Percentiles rank a stretch among this genome's conserved stretches.
These are phyloP conservation scores for Periphyllus acericola DNA, from an alignment of 2,888 invertebrate species.

Conservation along the genomic window DNA sequence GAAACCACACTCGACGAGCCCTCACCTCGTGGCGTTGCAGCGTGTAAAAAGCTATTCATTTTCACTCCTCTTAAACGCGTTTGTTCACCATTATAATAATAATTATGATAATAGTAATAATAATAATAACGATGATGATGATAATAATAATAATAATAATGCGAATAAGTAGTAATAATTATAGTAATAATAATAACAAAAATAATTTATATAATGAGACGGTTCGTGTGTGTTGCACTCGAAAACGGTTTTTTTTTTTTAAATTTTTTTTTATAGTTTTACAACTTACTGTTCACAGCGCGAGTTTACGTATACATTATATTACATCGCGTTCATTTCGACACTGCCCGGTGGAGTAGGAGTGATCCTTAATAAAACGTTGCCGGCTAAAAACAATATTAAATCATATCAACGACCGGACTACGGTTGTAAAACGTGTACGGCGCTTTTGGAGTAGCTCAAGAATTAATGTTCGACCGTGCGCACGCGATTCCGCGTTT, in stretches of 20 bases:
- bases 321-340: background rate
- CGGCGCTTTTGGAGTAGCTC: background rate
- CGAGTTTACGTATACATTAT: background rate
- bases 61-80: too few relatives aligned
- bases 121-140: too few relatives aligned
- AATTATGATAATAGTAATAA: too few relatives aligned
- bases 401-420: background rate
- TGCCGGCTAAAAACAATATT: background rate
- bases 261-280: constrained; percentile 28
- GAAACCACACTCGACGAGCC: too few relatives aligned
- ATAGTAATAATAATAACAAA: background rate
- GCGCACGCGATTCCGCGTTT: too few relatives aligned
- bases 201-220: background rate
- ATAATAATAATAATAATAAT: too few relatives aligned
- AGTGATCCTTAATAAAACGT: background rate
- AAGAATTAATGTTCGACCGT: too few relatives aligned
- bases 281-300: background rate
- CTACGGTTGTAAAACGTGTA: constrained; percentile 16
- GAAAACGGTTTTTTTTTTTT: constrained; percentile 11
- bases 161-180: too few relatives aligned
- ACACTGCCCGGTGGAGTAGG: background rate
- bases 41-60: too few relatives aligned
- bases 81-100: too few relatives aligned
- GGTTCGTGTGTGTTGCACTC: background rate
- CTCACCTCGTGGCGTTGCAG: too few relatives aligned